Base-by-base conservation (phyloP, 2,888 invertebrate species). In the Caenorhabditis sulstoni region DNA sequence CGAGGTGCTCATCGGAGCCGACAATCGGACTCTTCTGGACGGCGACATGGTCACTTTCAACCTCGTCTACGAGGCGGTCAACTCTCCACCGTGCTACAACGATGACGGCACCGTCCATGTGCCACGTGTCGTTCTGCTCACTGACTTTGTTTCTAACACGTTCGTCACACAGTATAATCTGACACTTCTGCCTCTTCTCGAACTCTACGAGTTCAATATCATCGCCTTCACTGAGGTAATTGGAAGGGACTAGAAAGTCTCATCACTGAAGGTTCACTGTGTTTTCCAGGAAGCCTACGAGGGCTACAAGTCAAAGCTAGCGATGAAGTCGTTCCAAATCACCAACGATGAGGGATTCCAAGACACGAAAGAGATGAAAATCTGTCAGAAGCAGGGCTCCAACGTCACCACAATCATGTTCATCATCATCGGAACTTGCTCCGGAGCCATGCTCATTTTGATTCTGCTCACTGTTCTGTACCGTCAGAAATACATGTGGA, bases 401-500 rank as follows among this genome's bases (percentile, higher is more conserved):
- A 73, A 75, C 64, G 82, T 83, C 18, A 80, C 82, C 3, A 80
- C 83, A 1, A 85, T 87, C 11, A 80, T 87, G 78, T 67, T 86
- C 22, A 87, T 87, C 44, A 86, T 87, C 58, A 80, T 87, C 61
- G 87, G 87, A 29, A 82, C 86, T 23, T 84, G 83, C 64, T 76
- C 81, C 11, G 87, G 84, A 20, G 78, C 84, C 4, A 83, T 88
- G 82, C 53, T 86, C 12, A 55, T 87, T n/a, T 82, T 88, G 3
- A 82, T 87, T 50, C 64, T 85, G 1, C 62, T 83, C 18, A 88
- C 88, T 3, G 80, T 87, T 18, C 66, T 87, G 22, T 87, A 87
- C 53, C 71, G 85, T n/a, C 85, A 85, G 37, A 86, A 87, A 57
- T 85, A 82, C 65, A 84, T 85, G 70, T 87, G 87, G 86, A 84